Conservation (phyloP, 2,888 invertebrate genomes). For the Plutella xylostella region DNA sequence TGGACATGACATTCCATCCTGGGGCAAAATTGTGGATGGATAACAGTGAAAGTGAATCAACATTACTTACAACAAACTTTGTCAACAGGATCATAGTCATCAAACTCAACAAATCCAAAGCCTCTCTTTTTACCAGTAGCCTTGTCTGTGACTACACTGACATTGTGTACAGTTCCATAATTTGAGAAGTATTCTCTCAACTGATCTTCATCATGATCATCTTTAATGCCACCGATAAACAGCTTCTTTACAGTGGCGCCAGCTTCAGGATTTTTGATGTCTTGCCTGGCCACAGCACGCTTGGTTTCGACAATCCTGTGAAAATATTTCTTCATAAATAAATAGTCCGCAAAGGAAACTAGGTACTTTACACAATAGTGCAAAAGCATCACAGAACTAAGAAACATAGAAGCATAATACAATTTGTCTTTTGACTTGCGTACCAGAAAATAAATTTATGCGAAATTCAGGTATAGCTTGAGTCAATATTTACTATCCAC, state of each 20-base stretch:
- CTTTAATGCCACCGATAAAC: slow-evolving; percentile 95
- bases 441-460: slow-evolving; percentile 44
- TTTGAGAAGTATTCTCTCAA: slow-evolving; percentile 85
- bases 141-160: slow-evolving; percentile 93
- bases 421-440: slow-evolving; percentile 55
- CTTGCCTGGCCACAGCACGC: slow-evolving; percentile 93
- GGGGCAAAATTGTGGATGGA: slow-evolving; percentile 61
- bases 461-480: slow-evolving; percentile 54
- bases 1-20: slow-evolving; percentile 51
- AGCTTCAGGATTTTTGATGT: slow-evolving; percentile 92
- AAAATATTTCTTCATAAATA: too few species aligned
- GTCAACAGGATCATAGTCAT: slow-evolving; percentile 97
- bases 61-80: slow-evolving; percentile 90
- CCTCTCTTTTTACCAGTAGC: slow-evolving; percentile 94
- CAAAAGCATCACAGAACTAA: too few species aligned
- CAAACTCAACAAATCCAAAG: slow-evolving; percentile 97
- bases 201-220: slow-evolving; percentile 93
- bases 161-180: slow-evolving; percentile 86
- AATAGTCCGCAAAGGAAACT: too few species aligned
- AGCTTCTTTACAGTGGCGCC: slow-evolving; percentile 95
- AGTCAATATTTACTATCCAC: slow-evolving; percentile 61
- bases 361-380: too few species aligned
- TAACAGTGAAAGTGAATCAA: slow-evolving; percentile 7
- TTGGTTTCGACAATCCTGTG: slow-evolving; percentile 93
- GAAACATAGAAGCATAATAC: too few species aligned